A percentile compares a stretch with the other conserved stretches of the same genome.
Evolutionary conservation across 2,797 vertebrate species (phyloP).

Genomic region (Miichthys miiuy): DNA sequence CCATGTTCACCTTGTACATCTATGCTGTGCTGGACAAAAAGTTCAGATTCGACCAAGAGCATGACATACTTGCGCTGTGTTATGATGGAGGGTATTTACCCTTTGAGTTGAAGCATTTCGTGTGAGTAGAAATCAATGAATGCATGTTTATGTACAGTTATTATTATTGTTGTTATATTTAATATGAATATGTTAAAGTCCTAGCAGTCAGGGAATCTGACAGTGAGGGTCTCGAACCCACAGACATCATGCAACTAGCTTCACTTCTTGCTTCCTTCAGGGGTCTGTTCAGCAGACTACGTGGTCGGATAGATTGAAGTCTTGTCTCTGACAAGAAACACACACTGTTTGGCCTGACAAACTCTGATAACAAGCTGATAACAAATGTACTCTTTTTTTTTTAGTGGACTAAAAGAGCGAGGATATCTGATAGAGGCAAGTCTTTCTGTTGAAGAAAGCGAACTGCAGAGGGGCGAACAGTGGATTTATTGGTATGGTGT

Average conservation of each 20-base stretch:
- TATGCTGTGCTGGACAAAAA: slow-evolving; percentile 79
- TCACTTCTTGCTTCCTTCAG: too few species aligned
- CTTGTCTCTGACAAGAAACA: too few species aligned
- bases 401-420: slow-evolving; percentile 40
- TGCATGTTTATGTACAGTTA: too few species aligned
- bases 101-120: slow-evolving; percentile 52
- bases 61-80: slow-evolving; percentile 37
- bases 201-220: too few species aligned
- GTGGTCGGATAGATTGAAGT: too few species aligned
- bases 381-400: slow-evolving; percentile 6
- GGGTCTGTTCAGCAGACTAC: too few species aligned
- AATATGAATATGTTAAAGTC: too few species aligned
- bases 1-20: slow-evolving; percentile 76
- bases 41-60: slow-evolving; percentile 62
- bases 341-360: too few species aligned
- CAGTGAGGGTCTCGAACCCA: too few species aligned
- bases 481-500: slow-evolving; percentile 58
- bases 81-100: fast-evolving
- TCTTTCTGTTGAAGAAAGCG: slow-evolving; percentile 10
- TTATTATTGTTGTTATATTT: too few species aligned
- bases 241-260: too few species aligned
- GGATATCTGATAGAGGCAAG: slow-evolving; percentile 74
- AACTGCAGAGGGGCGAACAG: fast-evolving
- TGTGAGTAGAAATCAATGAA: slow-evolving; percentile 58
- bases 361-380: neutral